phyloP scores from a whole-genome alignment of 2,888 invertebrate genomes.

The Drosophila niveifrons region DNA sequence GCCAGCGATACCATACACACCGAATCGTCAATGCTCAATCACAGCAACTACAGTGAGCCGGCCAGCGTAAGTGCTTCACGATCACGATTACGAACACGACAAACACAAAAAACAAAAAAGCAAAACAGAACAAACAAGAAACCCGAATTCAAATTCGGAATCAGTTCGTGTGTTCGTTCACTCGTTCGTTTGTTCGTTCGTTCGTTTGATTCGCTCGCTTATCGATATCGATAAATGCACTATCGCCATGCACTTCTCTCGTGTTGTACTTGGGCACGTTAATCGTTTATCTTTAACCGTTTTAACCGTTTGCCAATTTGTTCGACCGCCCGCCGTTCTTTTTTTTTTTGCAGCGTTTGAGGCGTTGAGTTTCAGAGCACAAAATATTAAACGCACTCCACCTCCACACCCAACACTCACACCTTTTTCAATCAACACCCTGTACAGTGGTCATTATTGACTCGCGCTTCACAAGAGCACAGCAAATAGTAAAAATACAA shows the following conservation, averaged over 20 bases:
- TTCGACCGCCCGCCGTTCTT: conserved; percentile 40
- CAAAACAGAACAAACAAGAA: not conserved
- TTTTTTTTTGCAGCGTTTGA: conserved; percentile 45
- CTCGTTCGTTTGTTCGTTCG: conserved; percentile 28
- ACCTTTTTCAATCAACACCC: conserved; percentile 26
- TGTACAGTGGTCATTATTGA: conserved; percentile 27
- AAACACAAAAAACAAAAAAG: conserved; percentile 11
- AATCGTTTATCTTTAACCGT: conserved; percentile 31
- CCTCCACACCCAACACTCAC: conserved; percentile 6
- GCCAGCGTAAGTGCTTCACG: conserved; percentile 80
- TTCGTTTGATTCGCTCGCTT: conserved; percentile 51
- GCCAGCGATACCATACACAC: conserved; percentile 80
- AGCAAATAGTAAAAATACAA: conserved; percentile 37
- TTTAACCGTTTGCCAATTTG: conserved; percentile 34
- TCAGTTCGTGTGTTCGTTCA: conserved; percentile 20
- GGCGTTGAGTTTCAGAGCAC: conserved; percentile 15
- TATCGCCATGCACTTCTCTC: conserved; percentile 53
- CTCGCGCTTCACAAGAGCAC: conserved; percentile 43
- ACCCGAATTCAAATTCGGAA: conserved; percentile 7
- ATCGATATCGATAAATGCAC: conserved; percentile 61
- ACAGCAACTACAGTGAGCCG: conserved; percentile 79
- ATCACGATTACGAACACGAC: conserved; percentile 1
- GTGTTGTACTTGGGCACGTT: conserved; percentile 53
- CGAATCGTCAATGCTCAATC: conserved; percentile 76
- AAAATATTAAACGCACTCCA: conserved; percentile 26